phyloP scores from a whole-genome alignment of 2,797 vertebrate species.

The Nyctalus aviator region DNA sequence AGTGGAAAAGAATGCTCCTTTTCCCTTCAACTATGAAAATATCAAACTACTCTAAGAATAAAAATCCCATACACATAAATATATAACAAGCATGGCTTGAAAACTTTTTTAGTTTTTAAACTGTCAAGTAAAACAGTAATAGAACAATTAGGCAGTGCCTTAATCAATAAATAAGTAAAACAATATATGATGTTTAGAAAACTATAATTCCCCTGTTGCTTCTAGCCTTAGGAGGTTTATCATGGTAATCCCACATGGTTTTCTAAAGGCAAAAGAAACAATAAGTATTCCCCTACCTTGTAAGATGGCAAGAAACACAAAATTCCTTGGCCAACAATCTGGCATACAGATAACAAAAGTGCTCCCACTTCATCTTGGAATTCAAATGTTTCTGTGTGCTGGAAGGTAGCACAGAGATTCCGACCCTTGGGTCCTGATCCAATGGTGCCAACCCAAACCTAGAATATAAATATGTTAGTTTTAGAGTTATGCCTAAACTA shows the following conservation, averaged over 20 bases:
- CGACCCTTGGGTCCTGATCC: conserved; percentile 93
- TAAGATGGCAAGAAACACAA: conserved; percentile 98
- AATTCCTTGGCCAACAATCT: conserved; percentile 92
- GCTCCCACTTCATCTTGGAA: conserved; percentile 97
- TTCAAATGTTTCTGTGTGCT: conserved; percentile 94
- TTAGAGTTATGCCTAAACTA: neutral
- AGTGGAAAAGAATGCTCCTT: conserved; percentile 25
- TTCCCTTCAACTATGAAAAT: conserved; percentile 48
- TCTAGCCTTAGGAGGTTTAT: conserved; percentile 42
- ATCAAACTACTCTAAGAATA: conserved; percentile 38
- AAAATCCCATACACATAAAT: conserved; percentile 15
- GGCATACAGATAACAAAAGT: conserved; percentile 93
- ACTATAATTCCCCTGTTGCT: conserved; percentile 2
- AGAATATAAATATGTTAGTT: conserved; percentile 7
- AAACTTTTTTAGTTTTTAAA: conserved; percentile 24
- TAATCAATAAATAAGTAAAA: conserved; percentile 55
- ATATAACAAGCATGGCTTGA: conserved; percentile 29
- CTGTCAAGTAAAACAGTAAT: conserved; percentile 15
- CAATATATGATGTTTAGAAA: conserved; percentile 10
- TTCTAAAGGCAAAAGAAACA: neutral
- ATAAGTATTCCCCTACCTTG: conserved; percentile 89
- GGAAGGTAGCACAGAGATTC: conserved; percentile 94
- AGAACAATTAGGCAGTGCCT: conserved; percentile 19
- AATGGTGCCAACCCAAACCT: conserved; percentile 98
- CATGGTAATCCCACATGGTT: neutral